phyloP scores from a whole-genome alignment of 2,888 invertebrate species.

The Melieria picta region DNA sequence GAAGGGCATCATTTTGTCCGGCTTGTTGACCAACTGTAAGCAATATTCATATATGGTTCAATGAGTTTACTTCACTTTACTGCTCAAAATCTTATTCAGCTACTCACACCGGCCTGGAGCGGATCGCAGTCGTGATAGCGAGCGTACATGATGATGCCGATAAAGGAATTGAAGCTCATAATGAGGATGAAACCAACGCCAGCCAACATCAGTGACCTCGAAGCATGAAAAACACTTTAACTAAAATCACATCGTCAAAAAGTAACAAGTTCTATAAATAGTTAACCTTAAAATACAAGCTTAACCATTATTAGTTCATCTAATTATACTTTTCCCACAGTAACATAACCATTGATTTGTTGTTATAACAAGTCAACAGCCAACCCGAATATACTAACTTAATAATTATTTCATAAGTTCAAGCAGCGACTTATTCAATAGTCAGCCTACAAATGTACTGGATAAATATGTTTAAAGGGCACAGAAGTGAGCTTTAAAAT shows the following conservation, averaged over 20 bases:
- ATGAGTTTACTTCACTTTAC: too few relatives aligned
- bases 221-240: not conserved
- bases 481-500: too few relatives aligned
- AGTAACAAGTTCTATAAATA: not conserved
- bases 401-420: too few relatives aligned
- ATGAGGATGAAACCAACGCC: conserved; percentile 69
- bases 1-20: conserved; percentile 69
- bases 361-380: too few relatives aligned
- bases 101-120: conserved; percentile 66
- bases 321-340: too few relatives aligned
- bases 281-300: not conserved
- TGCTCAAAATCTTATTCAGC: not conserved
- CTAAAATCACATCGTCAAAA: not conserved
- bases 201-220: conserved; percentile 69
- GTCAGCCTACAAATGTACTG: too few relatives aligned
- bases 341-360: too few relatives aligned
- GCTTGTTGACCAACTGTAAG: conserved; percentile 59
- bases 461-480: too few relatives aligned
- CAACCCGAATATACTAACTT: too few relatives aligned
- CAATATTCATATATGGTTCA: too few relatives aligned
- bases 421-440: too few relatives aligned
- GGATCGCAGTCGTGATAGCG: conserved; percentile 73
- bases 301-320: too few relatives aligned
- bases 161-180: conserved; percentile 69
- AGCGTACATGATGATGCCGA: conserved; percentile 71